Conservation (phyloP, 2,113 vertebrate species). For the Hoplias malabaricus region DNA sequence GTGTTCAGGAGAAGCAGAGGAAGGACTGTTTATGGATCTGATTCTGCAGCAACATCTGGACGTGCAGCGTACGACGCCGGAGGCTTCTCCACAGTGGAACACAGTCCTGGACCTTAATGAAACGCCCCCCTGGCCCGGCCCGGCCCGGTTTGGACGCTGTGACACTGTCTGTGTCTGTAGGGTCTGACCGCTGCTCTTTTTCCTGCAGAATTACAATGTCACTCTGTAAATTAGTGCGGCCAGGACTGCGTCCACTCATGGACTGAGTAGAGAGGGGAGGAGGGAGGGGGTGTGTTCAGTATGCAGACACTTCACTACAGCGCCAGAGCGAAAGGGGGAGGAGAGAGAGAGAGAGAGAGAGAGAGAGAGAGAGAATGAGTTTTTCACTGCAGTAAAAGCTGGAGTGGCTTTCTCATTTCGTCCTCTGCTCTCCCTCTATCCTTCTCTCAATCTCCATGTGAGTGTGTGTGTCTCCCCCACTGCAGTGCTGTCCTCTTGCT, state of each 20-base stretch:
- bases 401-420: slow-evolving; percentile 49
- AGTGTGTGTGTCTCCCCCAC: slow-evolving; percentile 34
- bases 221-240: slow-evolving; percentile 1
- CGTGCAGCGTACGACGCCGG: not conserved
- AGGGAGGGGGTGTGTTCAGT: slow-evolving; percentile 19
- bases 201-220: slow-evolving; percentile 20
- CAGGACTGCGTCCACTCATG: slow-evolving; percentile 7
- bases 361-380: slow-evolving; percentile 63
- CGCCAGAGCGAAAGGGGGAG: not conserved
- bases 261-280: slow-evolving; percentile 14
- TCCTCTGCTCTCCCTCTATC: slow-evolving; percentile 18
- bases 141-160: too few species aligned
- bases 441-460: slow-evolving; percentile 36
- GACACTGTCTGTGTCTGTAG: not conserved
- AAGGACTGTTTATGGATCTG: not conserved
- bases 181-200: not conserved
- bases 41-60: slow-evolving; percentile 13
- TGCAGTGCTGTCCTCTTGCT: slow-evolving; percentile 1
- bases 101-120: not conserved
- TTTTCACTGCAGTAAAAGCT: slow-evolving; percentile 71
- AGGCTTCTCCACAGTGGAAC: too few species aligned
- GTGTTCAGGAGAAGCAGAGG: not conserved
- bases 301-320: slow-evolving; percentile 29
- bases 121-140: too few species aligned
- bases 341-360: slow-evolving; percentile 7